A percentile compares a stretch with the other conserved stretches of the same genome.
These are phyloP conservation scores for Caenorhabditis sp. DNA, from an alignment of 2,888 invertebrate species.

Conservation along the genomic window DNA sequence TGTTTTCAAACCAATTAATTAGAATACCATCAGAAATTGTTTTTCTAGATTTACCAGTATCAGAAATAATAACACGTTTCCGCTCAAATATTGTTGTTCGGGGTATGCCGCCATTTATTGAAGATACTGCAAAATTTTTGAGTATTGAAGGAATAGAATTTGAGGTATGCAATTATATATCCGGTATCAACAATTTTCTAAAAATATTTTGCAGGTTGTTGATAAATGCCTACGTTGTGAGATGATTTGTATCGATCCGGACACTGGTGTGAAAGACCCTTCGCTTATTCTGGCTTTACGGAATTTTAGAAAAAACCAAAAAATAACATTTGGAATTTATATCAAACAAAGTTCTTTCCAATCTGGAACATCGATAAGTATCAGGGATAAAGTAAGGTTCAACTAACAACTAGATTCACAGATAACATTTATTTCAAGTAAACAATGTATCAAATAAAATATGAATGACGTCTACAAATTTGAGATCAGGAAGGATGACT, in stretches of 20 bases:
- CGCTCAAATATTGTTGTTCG: constrained; percentile 86
- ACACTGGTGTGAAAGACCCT: constrained; percentile 78
- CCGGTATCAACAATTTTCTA: no score
- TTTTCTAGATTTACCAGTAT: constrained; percentile 72
- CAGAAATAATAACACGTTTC: constrained; percentile 77
- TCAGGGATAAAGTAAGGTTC: constrained; percentile 10
- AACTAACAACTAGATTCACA: constrained; percentile 2
- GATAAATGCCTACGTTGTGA: constrained; percentile 89
- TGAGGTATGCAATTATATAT: constrained; percentile 44
- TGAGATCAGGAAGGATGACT: neutral
- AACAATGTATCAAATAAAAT: neutral
- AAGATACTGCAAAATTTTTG: constrained; percentile 80
- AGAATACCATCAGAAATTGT: neutral
- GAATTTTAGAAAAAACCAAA: constrained; percentile 56
- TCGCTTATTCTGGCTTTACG: constrained; percentile 70
- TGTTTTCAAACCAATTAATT: neutral
- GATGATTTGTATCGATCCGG: constrained; percentile 93
- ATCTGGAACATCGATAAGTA: constrained; percentile 5
- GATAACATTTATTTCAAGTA: neutral
- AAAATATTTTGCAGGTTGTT: constrained; percentile 54
- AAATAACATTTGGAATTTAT: constrained; percentile 66
- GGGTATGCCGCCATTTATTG: constrained; percentile 80
- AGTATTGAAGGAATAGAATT: constrained; percentile 76
- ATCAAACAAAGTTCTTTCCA: constrained; percentile 38
- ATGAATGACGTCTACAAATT: neutral